Evolutionary conservation across 2,888 invertebrate species (phyloP).

Genomic region (Erynnis tages): DNA sequence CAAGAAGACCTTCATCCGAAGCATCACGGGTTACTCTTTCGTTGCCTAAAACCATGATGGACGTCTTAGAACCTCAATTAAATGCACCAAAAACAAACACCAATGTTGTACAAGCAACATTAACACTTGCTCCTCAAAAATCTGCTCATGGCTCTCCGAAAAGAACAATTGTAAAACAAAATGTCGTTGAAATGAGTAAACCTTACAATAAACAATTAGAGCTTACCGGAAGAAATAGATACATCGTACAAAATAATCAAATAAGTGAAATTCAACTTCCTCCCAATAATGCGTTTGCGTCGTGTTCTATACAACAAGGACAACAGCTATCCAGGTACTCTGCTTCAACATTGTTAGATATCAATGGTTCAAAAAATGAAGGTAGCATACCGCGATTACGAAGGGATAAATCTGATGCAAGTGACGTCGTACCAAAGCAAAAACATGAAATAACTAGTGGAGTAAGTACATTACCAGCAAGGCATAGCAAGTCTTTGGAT

Average conservation of each 20-base stretch:
- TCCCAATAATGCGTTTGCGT: slow-evolving; percentile 65
- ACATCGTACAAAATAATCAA: slow-evolving; percentile 78
- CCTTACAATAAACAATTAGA: slow-evolving; percentile 72
- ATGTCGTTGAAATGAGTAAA: slow-evolving; percentile 62
- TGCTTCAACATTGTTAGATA: slow-evolving; percentile 80
- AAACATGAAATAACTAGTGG: slow-evolving; percentile 72
- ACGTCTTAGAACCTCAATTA: slow-evolving; percentile 81
- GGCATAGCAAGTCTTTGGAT: slow-evolving; percentile 92
- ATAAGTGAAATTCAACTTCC: slow-evolving; percentile 77
- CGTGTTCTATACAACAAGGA: slow-evolving; percentile 70
- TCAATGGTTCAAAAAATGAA: slow-evolving; percentile 57
- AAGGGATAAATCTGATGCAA: slow-evolving; percentile 56
- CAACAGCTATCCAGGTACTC: slow-evolving; percentile 81
- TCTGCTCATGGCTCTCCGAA: slow-evolving; percentile 72
- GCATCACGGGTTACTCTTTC: slow-evolving; percentile 80
- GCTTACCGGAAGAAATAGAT: slow-evolving; percentile 73
- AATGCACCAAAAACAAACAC: slow-evolving; percentile 70
- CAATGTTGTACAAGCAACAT: slow-evolving; percentile 83
- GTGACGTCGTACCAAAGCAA: slow-evolving; percentile 58
- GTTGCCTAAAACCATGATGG: slow-evolving; percentile 74
- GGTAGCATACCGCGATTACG: slow-evolving; percentile 50
- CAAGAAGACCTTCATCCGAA: slow-evolving; percentile 81
- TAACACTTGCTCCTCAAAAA: slow-evolving; percentile 83
- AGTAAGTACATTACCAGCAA: slow-evolving; percentile 83
- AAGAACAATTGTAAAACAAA: slow-evolving; percentile 71